Percentiles rank a stretch among this genome's conserved stretches.
Evolutionary conservation across 2,888 invertebrate species (phyloP).

Genomic region (Papilio protenor): DNA sequence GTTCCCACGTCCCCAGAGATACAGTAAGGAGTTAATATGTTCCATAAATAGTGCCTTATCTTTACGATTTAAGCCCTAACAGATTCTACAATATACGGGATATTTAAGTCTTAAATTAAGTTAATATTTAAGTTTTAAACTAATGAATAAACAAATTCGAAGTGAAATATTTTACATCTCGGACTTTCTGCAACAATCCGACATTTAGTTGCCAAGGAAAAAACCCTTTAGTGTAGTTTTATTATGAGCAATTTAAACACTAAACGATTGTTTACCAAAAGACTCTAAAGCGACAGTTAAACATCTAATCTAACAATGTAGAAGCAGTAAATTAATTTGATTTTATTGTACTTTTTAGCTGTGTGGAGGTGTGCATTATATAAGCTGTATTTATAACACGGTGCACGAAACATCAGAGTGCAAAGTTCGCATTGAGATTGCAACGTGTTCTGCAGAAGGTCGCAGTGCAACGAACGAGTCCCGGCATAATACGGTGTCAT

Average conservation of each 20-base stretch:
- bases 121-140: no score
- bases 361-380: neutral
- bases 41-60: neutral
- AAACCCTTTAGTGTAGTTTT: no score
- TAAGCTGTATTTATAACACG: conserved; percentile 19
- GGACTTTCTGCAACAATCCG: no score
- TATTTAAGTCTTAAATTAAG: neutral
- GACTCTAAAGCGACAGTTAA: no score
- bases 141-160: no score
- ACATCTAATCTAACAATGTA: neutral
- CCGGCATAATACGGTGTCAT: conserved; percentile 48
- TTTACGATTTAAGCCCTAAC: neutral
- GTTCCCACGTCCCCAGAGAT: conserved; percentile 32
- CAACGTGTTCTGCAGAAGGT: conserved; percentile 50
- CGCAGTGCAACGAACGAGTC: conserved; percentile 68
- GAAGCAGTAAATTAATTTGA: neutral
- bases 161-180: no score
- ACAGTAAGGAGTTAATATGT: neutral
- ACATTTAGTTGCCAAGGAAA: no score
- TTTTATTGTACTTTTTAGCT: neutral
- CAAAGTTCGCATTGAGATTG: conserved; percentile 62
- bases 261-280: no score
- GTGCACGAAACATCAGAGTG: conserved; percentile 49
- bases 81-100: neutral
- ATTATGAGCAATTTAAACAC: no score